Evolutionary conservation across 2,888 invertebrate genomes (phyloP), one percentile per base, ranked within the genome.

Genomic region (Tolmerus cingulatus): DNA sequence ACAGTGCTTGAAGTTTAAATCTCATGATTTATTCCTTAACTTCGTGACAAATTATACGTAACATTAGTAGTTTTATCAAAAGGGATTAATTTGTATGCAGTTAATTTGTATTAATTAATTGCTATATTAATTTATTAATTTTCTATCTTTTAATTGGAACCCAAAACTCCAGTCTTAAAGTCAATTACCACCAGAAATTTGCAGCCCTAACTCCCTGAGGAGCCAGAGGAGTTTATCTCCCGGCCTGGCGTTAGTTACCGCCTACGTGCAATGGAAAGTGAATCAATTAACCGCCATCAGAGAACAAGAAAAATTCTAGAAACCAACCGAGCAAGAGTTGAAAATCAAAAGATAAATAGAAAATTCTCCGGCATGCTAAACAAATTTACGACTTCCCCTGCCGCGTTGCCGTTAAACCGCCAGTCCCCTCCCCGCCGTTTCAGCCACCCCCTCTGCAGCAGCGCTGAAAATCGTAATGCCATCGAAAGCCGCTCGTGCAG

Each of bases 321-420:
- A 79, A 51, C 43, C 79, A 79, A 79, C 79, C 51, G 79, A 79
- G 51, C 79, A 79, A 51, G 66, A 79, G 30, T 51, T 79, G 27
- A 79, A 79, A 79, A 79, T 79, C 79, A 79, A 79, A 79, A 79
- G 79, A 79, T 79, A 79, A 79, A 79, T 79, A 79, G 40, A 79
- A 79, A 79, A 79, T 30, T 79, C 55, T 16, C 30, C 30, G 79
- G 51, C 51, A 79, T 79, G 79, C 79, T 79, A 79, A 79, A 79
- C 79, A 79, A 79, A 79, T 79, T 79, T 14, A 51, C 79, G 79
- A 55, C 5, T 51, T 23, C 30, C 55, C 66, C 43, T 27, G 66
- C 12, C 19, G 27, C 27, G 19, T 27, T 14, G 9, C n/a, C 1
- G 51, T 2, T 51, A 51, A 51, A 51, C 51, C 51, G 12, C 43